Conservation (phyloP, 2,797 vertebrate species). For the Helostoma temminkii region DNA sequence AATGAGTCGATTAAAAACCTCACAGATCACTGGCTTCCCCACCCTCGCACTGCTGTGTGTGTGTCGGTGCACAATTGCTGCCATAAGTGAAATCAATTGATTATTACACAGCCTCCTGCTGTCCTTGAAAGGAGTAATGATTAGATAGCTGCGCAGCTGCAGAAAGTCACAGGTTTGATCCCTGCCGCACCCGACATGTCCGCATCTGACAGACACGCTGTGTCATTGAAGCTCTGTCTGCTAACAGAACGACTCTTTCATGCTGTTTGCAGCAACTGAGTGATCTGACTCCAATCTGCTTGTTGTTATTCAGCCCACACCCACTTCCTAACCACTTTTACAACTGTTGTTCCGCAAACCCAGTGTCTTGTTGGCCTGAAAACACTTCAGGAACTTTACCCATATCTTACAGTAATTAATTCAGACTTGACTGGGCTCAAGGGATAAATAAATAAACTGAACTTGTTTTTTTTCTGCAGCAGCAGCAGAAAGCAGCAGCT, state of each 20-base stretch:
- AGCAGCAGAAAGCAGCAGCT: not conserved
- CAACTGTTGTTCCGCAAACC: not conserved
- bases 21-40: slow-evolving; percentile 1
- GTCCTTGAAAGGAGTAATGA: slow-evolving; percentile 7
- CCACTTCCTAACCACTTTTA: not conserved
- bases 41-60: slow-evolving; percentile 4
- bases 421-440: not conserved
- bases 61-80: not conserved
- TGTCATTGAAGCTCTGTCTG: not conserved
- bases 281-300: not conserved
- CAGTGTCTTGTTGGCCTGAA: not conserved
- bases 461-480: slow-evolving; percentile 12
- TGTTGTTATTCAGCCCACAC: not conserved
- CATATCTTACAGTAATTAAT: slow-evolving; percentile 14
- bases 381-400: not conserved
- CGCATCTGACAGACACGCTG: not conserved
- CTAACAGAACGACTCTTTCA: not conserved
- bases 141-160: not conserved
- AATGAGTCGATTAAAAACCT: slow-evolving; percentile 61
- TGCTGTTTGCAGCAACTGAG: not conserved
- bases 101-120: not conserved
- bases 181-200: not conserved
- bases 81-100: slow-evolving; percentile 19
- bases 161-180: slow-evolving; percentile 42
- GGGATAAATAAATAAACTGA: slow-evolving; percentile 3